Evolutionary conservation across 2,888 invertebrate species (phyloP), one percentile per base, ranked within the genome.

Genomic region (Linnaemya vulpina): DNA sequence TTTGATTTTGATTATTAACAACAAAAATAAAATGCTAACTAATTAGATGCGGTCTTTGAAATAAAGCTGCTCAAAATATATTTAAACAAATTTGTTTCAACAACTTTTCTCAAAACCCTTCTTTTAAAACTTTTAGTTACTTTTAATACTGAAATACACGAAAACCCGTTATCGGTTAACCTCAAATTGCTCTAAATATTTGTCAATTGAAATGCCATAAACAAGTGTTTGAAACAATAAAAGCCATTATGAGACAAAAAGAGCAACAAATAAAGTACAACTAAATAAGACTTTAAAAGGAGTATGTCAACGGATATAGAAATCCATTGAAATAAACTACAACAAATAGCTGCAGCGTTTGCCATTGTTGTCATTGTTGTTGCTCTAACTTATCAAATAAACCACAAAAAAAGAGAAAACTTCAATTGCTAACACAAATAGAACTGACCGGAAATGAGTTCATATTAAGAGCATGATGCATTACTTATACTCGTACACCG

Each of bases 371-470:
- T 30, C 49, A 62, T 51, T 22, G 35, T 68, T 11, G 22, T 17
- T 62, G 3, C 25, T 58, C 22, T 40, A 49, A 74, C n/a, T 53
- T 40, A 49, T 60, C 62, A 77, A 68, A 68, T 17, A 62, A 73
- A 74, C 80, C 84, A 63, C 77, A 73, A 43, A 62, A 74, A 74
- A 38, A 63, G 62, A 62, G 68, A 74, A 38, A 63, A 55, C 68
- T 74, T 73, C 53, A 63, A 74, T 40, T 77, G 62, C 30, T 49
- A 77, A 77, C 67, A 58, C 67, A 73, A 84, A 77, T 40, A 73
- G 20, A 73, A 77, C 58, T 84, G 73, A 77, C 75, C 76, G 84
- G 80, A 84, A 84, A 81, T 77, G 49, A 77, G 77, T 62, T 51
- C 9, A 10, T 51, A 77, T 70, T 81, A 74, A 84, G 77, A 84